phyloP scores from a whole-genome alignment of 92 coral and sea anemone genomes.

The Heliopora coerulea region DNA sequence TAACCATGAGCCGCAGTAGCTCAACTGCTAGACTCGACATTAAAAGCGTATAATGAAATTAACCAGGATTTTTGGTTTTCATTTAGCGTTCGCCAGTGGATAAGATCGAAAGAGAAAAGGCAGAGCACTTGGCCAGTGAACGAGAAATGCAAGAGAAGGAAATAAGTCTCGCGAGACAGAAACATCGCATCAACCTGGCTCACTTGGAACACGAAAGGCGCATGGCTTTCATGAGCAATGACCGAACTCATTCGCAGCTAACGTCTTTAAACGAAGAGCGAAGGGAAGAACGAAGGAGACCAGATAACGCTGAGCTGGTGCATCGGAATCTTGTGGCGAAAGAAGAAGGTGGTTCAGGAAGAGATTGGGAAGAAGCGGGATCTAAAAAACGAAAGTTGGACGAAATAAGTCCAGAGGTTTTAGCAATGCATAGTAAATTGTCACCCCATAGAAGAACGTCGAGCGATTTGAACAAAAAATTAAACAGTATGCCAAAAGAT shows the following conservation, averaged over 20 bases:
- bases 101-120: conserved; percentile 42
- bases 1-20: no score
- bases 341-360: conserved; percentile 21
- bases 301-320: conserved; percentile 64
- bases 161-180: conserved; percentile 74
- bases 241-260: conserved; percentile 64
- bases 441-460: not conserved
- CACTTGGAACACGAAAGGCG: conserved; percentile 30
- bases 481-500: not conserved
- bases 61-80: conserved; percentile 44
- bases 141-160: conserved; percentile 70
- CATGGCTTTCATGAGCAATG: conserved; percentile 25
- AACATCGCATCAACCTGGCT: conserved; percentile 43
- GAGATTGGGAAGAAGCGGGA: conserved; percentile 21
- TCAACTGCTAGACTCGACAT: no score
- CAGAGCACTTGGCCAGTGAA: conserved; percentile 64
- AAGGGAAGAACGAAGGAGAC: conserved; percentile 71
- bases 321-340: conserved; percentile 33
- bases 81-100: conserved; percentile 62
- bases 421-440: not conserved
- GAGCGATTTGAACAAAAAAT: conserved; percentile 6
- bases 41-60: no score
- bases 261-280: conserved; percentile 65
- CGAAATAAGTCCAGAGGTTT: conserved; percentile 1
- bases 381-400: not conserved